Base-by-base conservation (phyloP, 2,888 invertebrate species). In the Pseudanteris insignis region DNA sequence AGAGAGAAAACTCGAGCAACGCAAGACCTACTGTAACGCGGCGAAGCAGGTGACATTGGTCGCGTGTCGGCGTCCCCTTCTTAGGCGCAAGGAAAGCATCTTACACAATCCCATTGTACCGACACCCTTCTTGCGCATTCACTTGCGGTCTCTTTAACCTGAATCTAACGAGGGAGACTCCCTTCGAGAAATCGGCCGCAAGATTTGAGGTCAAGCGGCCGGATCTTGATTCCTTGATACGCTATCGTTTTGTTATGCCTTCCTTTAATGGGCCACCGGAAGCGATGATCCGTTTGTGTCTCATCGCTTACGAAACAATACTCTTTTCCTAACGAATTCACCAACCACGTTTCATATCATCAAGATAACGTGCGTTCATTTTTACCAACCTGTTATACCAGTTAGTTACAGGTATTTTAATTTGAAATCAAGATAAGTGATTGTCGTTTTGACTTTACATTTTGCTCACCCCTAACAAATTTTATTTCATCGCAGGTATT, bases 11-110 rank as follows among this genome's bases (percentile, higher is more conserved):
- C n/a, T 75, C 73, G 75, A 71, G 65, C 66, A 46, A 62, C 48
- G 46, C 28, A 46, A 60, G 67, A 50, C 67, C 67, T 67, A 68
- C 54, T 59, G 64, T 71, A 67, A 65, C 64, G 66, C 54, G 41
- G 4, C 36, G 44, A 41, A 68, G 76, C 79, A 79, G 79, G 79
- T 79, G 79, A 79, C 76, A 76, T 75, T 76, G 75, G 79, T 77
- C 79, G 79, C 79, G 79, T 79, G 79, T 78, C 79, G 71, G 59
- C 62, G 65, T 69, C 72, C 73, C 72, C 71, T 61, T 63, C 63
- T 55, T 59, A 64, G 60, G 57, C 57, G 68, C 61, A 74, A 76
- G 77, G 70, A 77, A 76, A 77, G 73, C 76, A 70, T 77, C 75
- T 76, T 75, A 73, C 72, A 71, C 68, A 70, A 72, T 58, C 65